Base-by-base conservation (phyloP, 2,888 invertebrate genomes). In the Melieria picta region DNA sequence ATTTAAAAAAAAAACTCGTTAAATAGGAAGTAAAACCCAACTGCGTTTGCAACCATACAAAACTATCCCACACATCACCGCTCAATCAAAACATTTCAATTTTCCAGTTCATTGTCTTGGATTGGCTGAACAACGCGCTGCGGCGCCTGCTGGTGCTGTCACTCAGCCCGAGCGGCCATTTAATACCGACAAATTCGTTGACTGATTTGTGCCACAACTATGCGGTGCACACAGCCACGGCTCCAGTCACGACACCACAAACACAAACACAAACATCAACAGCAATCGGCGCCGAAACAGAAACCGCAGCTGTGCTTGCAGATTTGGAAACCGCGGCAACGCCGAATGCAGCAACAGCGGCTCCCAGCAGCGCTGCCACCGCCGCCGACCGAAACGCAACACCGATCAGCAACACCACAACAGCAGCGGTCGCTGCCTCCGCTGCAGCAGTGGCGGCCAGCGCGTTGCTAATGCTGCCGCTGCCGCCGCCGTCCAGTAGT, bases 151-250 rank as follows among this genome's bases (percentile, higher is more conserved):
- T 89, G 72, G 83, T 88, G 65, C 84, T 88, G 76, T 85, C 84
- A 13, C 78, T 88, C 64, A 88, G 86, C 76, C 79, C 86, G 6
- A 84, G 84, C 30, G 88, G 89, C n/a, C 82, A 85, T 81, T 83
- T 91, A 16, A 82, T 87, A 58, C 89, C 89, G 56, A 79, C 81
- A 56, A 66, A 81, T 84, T 74, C 86, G 81, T 75, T 88, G 83
- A 74, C 89, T 82, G 82, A 88, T 84, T 79, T 84, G 52, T 81
- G 82, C 71, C 78, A 78, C 70, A 82, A 78, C 65, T 84, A 80
- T 73, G 71, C 79, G 50, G 63, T 78, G 63, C 65, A 72, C 16
- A 66, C 72, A 47, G 43, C 66, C 42, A 61, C 68, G 52, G 55
- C 65, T 45, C 62, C 63, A 70, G 57, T 60, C 43, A 4, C 69